These are phyloP conservation scores for Melanotus villosus DNA, from an alignment of 2,888 invertebrate species.

Conservation along the genomic window DNA sequence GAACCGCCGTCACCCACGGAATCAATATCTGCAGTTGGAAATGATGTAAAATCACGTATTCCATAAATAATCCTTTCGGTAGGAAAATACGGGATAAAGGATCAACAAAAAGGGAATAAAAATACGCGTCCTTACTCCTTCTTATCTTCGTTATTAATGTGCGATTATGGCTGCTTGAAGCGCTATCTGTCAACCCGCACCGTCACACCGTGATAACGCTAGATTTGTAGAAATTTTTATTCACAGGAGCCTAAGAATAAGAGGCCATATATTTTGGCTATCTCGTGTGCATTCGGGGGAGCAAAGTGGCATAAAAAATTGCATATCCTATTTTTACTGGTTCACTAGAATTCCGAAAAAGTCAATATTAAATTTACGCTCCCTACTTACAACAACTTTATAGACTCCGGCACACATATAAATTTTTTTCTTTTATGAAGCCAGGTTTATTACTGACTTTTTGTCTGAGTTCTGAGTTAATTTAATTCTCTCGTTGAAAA, in stretches of 20 bases:
- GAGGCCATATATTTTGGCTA: constrained; percentile 16
- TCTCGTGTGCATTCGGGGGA: constrained; percentile 16
- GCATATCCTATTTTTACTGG: constrained; percentile 4
- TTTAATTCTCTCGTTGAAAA: too few species aligned
- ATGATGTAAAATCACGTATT: constrained; percentile 21
- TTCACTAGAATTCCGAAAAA: not conserved
- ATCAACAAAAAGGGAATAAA: constrained; percentile 25
- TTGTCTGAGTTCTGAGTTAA: too few species aligned
- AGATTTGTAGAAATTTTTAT: constrained; percentile 35
- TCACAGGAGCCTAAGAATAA: constrained; percentile 31
- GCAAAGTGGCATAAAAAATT: constrained; percentile 6
- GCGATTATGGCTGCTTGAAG: constrained; percentile 36
- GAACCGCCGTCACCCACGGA: not conserved
- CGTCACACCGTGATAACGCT: constrained; percentile 34
- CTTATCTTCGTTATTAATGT: constrained; percentile 35
- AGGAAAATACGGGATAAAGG: constrained; percentile 9
- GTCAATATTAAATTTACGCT: not conserved
- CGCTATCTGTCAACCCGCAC: constrained; percentile 40
- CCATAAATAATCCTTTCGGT: constrained; percentile 17
- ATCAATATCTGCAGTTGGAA: constrained; percentile 18
- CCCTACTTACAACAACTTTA: too few species aligned
- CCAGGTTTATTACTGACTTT: too few species aligned
- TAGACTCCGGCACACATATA: too few species aligned
- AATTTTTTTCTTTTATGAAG: too few species aligned
- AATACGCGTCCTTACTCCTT: constrained; percentile 22